A percentile compares a stretch with the other conserved stretches of the same genome.
Conservation (phyloP, 1,140 invertebrate species). For the Carposina sasakii region DNA sequence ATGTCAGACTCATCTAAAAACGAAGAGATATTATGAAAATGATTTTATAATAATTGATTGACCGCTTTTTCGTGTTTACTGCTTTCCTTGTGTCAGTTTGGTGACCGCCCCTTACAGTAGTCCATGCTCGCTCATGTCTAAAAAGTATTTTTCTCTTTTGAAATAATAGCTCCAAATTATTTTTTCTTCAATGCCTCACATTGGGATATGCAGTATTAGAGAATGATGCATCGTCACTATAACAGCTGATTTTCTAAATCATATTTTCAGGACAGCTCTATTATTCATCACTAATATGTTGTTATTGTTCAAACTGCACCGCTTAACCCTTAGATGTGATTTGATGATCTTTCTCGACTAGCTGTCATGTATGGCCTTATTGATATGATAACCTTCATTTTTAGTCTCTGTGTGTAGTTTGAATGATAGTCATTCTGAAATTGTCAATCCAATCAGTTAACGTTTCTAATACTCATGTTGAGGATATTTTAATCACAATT, state of each 20-base stretch:
- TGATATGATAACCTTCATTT: background rate
- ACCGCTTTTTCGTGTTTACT: slow-evolving; percentile 74
- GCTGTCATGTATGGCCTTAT: slow-evolving; percentile 18
- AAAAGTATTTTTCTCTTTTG: slow-evolving; percentile 66
- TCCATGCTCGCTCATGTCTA: slow-evolving; percentile 71
- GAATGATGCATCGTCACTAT: slow-evolving; percentile 72
- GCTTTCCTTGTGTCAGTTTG: slow-evolving; percentile 75
- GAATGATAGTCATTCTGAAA: slow-evolving; percentile 55
- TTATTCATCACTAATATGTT: slow-evolving; percentile 70
- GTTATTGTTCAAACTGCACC: slow-evolving; percentile 59
- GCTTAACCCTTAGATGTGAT: slow-evolving; percentile 26
- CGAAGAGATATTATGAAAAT: slow-evolving; percentile 50
- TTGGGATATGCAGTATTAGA: slow-evolving; percentile 71
- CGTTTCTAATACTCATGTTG: slow-evolving; percentile 39
- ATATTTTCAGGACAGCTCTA: slow-evolving; percentile 69
- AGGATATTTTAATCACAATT: too few species aligned
- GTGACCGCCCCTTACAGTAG: slow-evolving; percentile 71
- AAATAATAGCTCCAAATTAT: slow-evolving; percentile 67
- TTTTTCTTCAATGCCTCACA: slow-evolving; percentile 70
- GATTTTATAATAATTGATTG: slow-evolving; percentile 71
- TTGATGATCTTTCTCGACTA: slow-evolving; percentile 24
- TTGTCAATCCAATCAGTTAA: slow-evolving; percentile 50
- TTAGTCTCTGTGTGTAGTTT: slow-evolving; percentile 44
- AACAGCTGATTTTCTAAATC: slow-evolving; percentile 71
- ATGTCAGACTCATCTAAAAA: slow-evolving; percentile 42